Evolutionary conservation across 2,797 vertebrate species (phyloP).

Genomic region (Urosaurus nigricauda): DNA sequence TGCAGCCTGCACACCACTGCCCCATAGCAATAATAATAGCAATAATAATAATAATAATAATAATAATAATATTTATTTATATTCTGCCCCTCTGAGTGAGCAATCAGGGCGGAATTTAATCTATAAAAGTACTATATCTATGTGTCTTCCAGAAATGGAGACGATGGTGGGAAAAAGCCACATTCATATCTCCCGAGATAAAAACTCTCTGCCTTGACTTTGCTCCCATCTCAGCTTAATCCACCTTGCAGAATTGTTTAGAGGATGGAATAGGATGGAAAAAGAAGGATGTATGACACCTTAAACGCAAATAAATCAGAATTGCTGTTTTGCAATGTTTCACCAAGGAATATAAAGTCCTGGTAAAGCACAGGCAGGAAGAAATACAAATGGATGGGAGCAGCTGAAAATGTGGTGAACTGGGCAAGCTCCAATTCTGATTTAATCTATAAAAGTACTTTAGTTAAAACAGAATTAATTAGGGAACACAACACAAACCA

Average conservation of each 20-base stretch:
- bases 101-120: no score
- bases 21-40: no score
- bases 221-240: not conserved
- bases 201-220: not conserved
- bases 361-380: not conserved
- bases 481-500: not conserved
- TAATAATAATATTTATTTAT: no score
- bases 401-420: not conserved
- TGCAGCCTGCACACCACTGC: no score
- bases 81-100: no score
- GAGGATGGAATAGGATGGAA: not conserved
- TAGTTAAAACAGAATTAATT: not conserved
- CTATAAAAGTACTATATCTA: no score
- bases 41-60: no score
- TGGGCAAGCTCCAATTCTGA: no score
- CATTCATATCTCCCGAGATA: not conserved
- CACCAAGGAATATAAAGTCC: no score
- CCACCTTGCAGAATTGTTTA: not conserved
- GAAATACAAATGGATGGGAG: not conserved
- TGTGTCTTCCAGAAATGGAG: not conserved
- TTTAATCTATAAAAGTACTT: not conserved
- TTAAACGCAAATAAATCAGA: not conserved
- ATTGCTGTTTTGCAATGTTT: not conserved
- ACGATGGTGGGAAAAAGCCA: not conserved
- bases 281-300: not conserved